Evolutionary conservation across 2,113 vertebrate species (phyloP), one percentile per base, ranked within the genome.

Genomic region (Chaetura pelagica): DNA sequence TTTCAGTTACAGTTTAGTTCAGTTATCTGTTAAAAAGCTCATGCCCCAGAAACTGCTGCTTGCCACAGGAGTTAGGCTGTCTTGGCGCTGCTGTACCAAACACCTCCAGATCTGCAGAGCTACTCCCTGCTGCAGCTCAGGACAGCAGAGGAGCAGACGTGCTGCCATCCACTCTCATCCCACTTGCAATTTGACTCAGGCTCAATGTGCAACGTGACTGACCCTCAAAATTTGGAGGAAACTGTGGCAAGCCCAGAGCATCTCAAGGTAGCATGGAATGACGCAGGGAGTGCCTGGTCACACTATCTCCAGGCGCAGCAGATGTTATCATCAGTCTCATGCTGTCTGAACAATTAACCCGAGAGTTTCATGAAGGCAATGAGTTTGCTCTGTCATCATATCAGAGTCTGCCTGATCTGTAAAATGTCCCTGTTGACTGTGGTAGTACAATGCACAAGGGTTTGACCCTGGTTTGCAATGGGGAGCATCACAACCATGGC

Each of bases 1-100:
- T 61, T 96, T 96, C n/a, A n/a, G n/a, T n/a, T 90, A 84, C 66
- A 94, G 84, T 71, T 90, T 89, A 88, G 58, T 85, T 96, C 81
- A 92, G 84, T 73, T 96, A 61, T 93, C 90, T 94, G 79, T 84
- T 94, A 89, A 96, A 95, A 97, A 94, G 52, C 67, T 82, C 51
- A 51, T 46, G 88, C 79, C 73, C 84, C 69, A 84, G 76, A 30
- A 93, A 95, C 77, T 84, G 91, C 92, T 87, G 74, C 92, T 95
- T 94, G 91, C 76, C 62, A 78, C 72, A 55, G 87, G 68, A 79
- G 73, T n/a, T 59, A 44, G 32, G 81, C 84, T 85, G 80, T 62
- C 80, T 92, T 57, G 0, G 7, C 35, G 74, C 63, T 75, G 58
- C 55, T 6, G 13, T 35, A 81, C 73, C 74, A 90, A 89, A 93